phyloP scores from a whole-genome alignment of 92 coral and sea anemone species.

The Siderastrea siderea region DNA sequence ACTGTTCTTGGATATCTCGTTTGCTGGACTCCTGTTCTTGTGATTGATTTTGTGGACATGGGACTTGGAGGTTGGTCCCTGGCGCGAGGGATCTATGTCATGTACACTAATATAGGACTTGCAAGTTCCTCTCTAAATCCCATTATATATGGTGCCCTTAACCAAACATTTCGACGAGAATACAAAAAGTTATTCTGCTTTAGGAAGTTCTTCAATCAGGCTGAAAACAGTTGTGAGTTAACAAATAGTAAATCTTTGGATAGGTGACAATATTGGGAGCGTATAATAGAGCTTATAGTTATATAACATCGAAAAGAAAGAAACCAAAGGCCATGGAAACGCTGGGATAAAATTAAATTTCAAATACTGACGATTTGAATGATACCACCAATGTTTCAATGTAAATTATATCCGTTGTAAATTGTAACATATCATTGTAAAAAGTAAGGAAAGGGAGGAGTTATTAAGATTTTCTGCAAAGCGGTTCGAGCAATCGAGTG shows the following conservation, averaged over 20 bases:
- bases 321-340: neutral
- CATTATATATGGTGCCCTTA: slow-evolving; percentile 38
- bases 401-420: too few species aligned
- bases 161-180: slow-evolving; percentile 23
- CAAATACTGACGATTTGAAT: too few species aligned
- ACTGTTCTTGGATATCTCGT: slow-evolving; percentile 36
- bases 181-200: slow-evolving; percentile 36
- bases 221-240: neutral
- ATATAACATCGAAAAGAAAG: neutral
- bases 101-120: slow-evolving; percentile 19
- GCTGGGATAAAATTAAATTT: neutral
- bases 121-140: slow-evolving; percentile 27
- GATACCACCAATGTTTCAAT: too few species aligned
- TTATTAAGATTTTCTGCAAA: too few species aligned
- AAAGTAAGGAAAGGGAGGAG: too few species aligned
- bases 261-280: neutral
- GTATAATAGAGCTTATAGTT: neutral
- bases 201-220: neutral
- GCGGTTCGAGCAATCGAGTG: too few species aligned
- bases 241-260: slow-evolving; percentile 2
- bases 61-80: slow-evolving; percentile 34
- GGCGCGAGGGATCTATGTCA: slow-evolving; percentile 13
- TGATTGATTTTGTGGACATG: slow-evolving; percentile 43
- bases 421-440: too few species aligned
- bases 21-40: slow-evolving; percentile 42